Evolutionary conservation across 1,140 invertebrate species (phyloP).

Genomic region (Magallana angulata): DNA sequence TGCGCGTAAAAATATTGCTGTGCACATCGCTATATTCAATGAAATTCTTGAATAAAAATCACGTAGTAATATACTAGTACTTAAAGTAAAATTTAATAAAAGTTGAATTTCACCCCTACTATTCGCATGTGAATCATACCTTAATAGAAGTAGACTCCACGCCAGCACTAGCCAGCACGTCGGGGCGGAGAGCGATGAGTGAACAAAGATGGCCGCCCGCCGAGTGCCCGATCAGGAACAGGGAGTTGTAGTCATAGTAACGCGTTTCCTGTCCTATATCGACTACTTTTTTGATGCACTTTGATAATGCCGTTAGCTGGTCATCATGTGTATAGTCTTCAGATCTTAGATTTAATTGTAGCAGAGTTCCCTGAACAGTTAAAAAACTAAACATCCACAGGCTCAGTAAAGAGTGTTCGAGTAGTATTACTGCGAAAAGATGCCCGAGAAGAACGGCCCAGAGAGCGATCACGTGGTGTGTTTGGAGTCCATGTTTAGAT

Average conservation of each 20-base stretch:
- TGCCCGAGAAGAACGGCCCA: slow-evolving; percentile 17
- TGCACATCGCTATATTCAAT: too few relatives aligned
- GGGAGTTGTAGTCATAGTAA: slow-evolving; percentile 29
- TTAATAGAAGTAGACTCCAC: slow-evolving; percentile 37
- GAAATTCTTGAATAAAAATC: too few relatives aligned
- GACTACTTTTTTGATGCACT: slow-evolving; percentile 44
- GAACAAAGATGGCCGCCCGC: slow-evolving; percentile 61
- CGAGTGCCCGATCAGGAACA: slow-evolving; percentile 61
- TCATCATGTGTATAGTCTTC: slow-evolving; percentile 16
- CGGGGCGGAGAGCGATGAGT: slow-evolving; percentile 33
- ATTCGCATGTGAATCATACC: not conserved
- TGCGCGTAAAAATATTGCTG: too few relatives aligned
- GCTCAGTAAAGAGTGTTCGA: not conserved
- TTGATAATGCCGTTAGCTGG: slow-evolving; percentile 41
- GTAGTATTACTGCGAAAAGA: not conserved
- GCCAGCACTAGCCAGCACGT: not conserved
- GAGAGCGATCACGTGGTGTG: not conserved
- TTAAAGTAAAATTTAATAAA: too few relatives aligned
- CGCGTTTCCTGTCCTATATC: slow-evolving; percentile 7
- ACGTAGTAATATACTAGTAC: too few relatives aligned
- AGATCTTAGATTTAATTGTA: slow-evolving; percentile 10
- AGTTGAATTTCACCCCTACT: too few relatives aligned
- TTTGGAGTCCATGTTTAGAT: slow-evolving; percentile 21
- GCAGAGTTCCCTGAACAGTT: slow-evolving; percentile 34
- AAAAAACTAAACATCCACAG: not conserved